phyloP scores from a whole-genome alignment of 2,797 vertebrate species.

The Catharus ustulatus region DNA sequence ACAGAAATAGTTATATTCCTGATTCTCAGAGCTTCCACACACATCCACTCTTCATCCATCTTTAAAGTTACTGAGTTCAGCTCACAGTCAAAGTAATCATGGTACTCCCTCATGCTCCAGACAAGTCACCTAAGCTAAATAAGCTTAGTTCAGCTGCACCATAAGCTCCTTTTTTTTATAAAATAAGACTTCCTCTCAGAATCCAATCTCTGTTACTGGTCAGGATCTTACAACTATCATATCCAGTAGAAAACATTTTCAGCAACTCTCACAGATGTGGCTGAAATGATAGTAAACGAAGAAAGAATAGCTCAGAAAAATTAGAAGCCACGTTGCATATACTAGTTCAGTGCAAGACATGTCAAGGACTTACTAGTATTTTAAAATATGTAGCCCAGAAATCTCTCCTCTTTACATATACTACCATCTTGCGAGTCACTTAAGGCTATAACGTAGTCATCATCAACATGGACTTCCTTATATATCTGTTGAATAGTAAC shows the following conservation, averaged over 20 bases:
- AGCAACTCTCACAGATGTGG: background rate
- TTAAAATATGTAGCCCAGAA: background rate
- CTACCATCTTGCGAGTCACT: background rate
- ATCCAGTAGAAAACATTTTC: background rate
- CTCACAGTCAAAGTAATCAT: background rate
- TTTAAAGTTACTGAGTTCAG: background rate
- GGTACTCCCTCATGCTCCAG: background rate
- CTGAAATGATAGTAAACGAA: background rate
- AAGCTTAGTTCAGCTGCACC: background rate
- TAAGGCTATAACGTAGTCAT: background rate
- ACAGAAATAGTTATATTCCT: background rate
- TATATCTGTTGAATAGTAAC: background rate
- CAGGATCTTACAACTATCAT: background rate
- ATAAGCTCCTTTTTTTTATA: background rate
- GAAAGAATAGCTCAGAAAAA: background rate
- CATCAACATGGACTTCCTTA: background rate
- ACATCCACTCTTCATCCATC: background rate
- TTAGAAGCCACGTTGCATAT: background rate
- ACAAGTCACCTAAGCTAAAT: background rate
- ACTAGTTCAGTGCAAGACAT: background rate
- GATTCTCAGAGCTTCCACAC: background rate
- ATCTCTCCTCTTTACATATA: background rate
- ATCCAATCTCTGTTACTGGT: background rate
- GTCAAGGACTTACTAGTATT: background rate
- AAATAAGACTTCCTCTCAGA: background rate